Evolutionary conservation across 2,113 vertebrate genomes (phyloP).

Genomic region (Sigmodon hispidus): DNA sequence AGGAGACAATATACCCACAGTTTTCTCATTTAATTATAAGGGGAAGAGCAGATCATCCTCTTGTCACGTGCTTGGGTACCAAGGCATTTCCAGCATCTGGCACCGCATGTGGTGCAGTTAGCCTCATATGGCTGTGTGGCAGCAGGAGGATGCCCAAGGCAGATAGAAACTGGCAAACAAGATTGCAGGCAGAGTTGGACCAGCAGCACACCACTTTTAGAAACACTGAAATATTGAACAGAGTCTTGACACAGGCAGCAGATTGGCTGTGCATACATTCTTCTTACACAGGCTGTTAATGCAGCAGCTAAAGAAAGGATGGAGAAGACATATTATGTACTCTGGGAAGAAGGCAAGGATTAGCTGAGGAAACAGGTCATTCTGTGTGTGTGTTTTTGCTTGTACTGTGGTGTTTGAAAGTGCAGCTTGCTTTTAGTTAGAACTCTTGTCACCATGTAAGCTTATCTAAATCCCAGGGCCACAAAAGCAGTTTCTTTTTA

Average conservation of each 20-base stretch:
- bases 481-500: neutral
- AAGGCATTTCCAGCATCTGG: slow-evolving; percentile 58
- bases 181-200: slow-evolving; percentile 43
- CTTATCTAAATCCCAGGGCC: neutral
- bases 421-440: neutral
- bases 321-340: neutral
- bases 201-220: slow-evolving; percentile 55
- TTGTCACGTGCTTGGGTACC: slow-evolving; percentile 19
- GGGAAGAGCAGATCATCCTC: slow-evolving; percentile 41
- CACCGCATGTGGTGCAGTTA: neutral
- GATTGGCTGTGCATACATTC: slow-evolving; percentile 19
- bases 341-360: slow-evolving; percentile 32
- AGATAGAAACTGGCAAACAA: slow-evolving; percentile 66
- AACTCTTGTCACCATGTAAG: neutral
- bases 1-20: slow-evolving; percentile 9
- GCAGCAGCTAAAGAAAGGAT: neutral
- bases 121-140: neutral
- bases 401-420: slow-evolving; percentile 21
- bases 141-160: slow-evolving; percentile 42
- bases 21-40: slow-evolving; percentile 65
- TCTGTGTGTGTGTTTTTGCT: neutral
- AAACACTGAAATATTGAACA: slow-evolving; percentile 59
- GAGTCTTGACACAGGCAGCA: neutral
- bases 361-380: neutral
- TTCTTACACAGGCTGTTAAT: slow-evolving; percentile 22